Percentiles rank a stretch among this genome's conserved stretches.
phyloP scores from a whole-genome alignment of 2,113 vertebrate species.

The Microtus montanus region DNA sequence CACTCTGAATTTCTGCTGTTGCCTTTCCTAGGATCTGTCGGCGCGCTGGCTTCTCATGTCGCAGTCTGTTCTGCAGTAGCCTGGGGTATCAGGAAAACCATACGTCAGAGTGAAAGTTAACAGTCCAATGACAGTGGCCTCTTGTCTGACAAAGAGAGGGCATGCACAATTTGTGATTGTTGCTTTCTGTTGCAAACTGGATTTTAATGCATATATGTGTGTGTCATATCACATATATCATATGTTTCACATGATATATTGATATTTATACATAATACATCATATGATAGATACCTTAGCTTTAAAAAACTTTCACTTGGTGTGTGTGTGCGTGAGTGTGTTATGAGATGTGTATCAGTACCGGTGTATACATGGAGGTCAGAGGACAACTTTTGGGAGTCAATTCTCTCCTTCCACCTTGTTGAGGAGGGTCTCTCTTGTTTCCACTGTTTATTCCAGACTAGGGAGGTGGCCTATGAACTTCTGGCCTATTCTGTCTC shows the following conservation, averaged over 20 bases:
- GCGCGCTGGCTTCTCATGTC: accelerated
- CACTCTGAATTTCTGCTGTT: neutral
- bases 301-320: neutral
- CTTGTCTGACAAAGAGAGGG: neutral
- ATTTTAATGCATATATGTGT: neutral
- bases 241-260: neutral
- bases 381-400: neutral
- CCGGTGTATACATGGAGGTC: neutral
- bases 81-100: neutral
- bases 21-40: neutral
- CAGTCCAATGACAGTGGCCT: neutral
- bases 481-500: neutral
- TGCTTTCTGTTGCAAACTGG: neutral
- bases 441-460: neutral
- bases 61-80: neutral
- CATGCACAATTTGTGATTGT: neutral
- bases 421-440: neutral
- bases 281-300: neutral
- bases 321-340: neutral
- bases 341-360: neutral
- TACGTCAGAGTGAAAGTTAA: neutral
- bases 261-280: neutral
- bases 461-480: neutral
- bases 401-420: neutral
- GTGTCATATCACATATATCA: neutral